These are phyloP conservation scores for Spinus pinus DNA, from an alignment of 2,797 vertebrate species.

Conservation along the genomic window DNA sequence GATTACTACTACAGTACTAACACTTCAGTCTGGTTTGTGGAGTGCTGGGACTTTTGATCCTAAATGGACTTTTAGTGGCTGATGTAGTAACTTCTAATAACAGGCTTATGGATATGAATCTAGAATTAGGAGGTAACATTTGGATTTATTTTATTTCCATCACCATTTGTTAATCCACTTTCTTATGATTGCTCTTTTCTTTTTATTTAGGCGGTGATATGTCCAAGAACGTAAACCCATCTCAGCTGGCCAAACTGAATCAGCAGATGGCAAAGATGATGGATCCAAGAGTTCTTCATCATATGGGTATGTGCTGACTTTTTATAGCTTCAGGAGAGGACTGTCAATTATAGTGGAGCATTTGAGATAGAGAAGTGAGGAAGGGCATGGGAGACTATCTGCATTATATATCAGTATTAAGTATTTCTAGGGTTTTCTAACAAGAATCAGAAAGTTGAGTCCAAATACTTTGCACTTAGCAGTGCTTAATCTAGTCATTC, in stretches of 20 bases:
- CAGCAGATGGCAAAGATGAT: conserved; percentile 99
- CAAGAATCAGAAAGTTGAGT: not conserved
- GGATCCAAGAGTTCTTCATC: conserved; percentile 97
- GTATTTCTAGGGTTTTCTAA: not conserved
- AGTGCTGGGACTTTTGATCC: not conserved
- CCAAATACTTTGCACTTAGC: not conserved
- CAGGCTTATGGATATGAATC: not conserved
- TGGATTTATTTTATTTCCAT: not conserved
- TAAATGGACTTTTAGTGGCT: not conserved
- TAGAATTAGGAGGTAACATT: not conserved
- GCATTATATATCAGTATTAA: not conserved
- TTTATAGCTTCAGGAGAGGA: not conserved
- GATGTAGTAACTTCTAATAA: not conserved
- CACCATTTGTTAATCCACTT: not conserved
- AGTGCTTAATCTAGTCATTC: not conserved
- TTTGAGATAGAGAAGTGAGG: not conserved
- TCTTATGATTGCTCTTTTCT: not conserved
- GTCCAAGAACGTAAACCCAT: conserved; percentile 98
- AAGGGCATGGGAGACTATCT: not conserved
- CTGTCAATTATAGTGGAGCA: not conserved
- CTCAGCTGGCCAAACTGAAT: conserved; percentile 97
- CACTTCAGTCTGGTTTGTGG: not conserved
- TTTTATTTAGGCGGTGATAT: conserved; percentile 89
- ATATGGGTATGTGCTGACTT: conserved; percentile 86
- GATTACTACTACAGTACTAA: not conserved